Evolutionary conservation across 2,888 invertebrate species (phyloP).

Genomic region (Leptopilina myrica): DNA sequence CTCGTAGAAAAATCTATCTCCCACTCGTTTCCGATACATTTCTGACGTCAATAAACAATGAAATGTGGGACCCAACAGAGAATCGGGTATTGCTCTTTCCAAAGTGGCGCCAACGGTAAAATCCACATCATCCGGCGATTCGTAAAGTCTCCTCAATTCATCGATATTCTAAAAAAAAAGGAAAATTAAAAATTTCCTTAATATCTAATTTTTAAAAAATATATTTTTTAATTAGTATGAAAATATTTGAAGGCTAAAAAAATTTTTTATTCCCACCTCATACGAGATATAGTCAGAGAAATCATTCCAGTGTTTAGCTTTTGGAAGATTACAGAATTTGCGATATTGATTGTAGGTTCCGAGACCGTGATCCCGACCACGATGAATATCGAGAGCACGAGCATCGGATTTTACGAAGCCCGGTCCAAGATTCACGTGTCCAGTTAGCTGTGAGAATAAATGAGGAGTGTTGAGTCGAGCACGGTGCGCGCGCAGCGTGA

Average conservation of each 20-base stretch:
- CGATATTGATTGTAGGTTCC: constrained; percentile 83
- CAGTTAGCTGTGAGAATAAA: too few relatives aligned
- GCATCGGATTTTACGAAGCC: constrained; percentile 79
- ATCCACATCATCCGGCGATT: constrained; percentile 79
- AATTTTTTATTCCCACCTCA: constrained; percentile 59
- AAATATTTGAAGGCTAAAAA: too few relatives aligned
- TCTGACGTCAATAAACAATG: constrained; percentile 78
- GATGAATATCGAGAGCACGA: constrained; percentile 82
- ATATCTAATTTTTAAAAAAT: too few relatives aligned
- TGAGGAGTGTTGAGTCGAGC: too few relatives aligned
- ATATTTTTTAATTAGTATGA: too few relatives aligned
- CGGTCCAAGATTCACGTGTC: constrained; percentile 56
- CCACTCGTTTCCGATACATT: constrained; percentile 78
- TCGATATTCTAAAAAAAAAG: constrained; percentile 69
- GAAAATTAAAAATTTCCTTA: neutral
- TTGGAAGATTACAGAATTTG: constrained; percentile 73
- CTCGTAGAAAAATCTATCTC: constrained; percentile 79
- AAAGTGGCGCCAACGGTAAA: constrained; percentile 78
- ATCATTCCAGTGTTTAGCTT: constrained; percentile 68
- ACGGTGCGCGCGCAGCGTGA: too few relatives aligned
- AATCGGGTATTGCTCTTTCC: constrained; percentile 80
- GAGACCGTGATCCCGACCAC: constrained; percentile 83
- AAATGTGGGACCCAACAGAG: constrained; percentile 78
- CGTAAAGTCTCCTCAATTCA: constrained; percentile 69
- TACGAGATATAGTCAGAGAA: constrained; percentile 60